phyloP scores from a whole-genome alignment of 1,140 invertebrate genomes.

The roundworm (Caenorhabditis elegans) region DNA sequence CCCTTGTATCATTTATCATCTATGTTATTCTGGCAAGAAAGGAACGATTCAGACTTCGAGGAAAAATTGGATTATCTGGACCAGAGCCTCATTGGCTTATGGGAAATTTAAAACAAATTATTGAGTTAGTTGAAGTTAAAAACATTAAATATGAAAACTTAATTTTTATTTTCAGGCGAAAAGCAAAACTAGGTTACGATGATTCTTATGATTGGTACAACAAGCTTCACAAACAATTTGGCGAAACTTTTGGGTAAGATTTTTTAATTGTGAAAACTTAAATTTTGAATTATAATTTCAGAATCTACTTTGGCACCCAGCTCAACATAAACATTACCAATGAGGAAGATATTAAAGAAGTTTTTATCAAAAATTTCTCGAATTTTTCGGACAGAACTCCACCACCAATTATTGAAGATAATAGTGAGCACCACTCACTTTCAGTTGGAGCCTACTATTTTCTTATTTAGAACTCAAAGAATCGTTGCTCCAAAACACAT shows the following conservation, averaged over 20 bases:
- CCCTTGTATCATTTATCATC: not conserved
- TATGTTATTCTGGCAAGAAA: not conserved
- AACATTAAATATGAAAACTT: not conserved
- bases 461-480: not conserved
- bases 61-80: not conserved
- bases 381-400: slow-evolving; percentile 1
- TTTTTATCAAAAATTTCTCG: slow-evolving; percentile 29
- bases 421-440: not conserved
- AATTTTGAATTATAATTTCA: not conserved
- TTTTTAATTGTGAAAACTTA: not conserved
- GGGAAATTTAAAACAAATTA: not conserved
- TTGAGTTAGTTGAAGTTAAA: not conserved
- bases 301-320: slow-evolving; percentile 4
- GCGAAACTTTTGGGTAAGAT: not conserved
- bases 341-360: slow-evolving; percentile 15
- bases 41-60: not conserved
- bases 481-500: not conserved
- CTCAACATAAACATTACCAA: not conserved
- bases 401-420: not conserved
- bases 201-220: not conserved
- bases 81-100: slow-evolving; percentile 13
- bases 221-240: not conserved
- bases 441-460: not conserved
- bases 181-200: slow-evolving; percentile 1
- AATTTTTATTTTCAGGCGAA: not conserved